Evolutionary conservation across 30 jellyfish, hydroid and myxozoan genomes (phyloP).

Genomic region (Turritopsis rubra): DNA sequence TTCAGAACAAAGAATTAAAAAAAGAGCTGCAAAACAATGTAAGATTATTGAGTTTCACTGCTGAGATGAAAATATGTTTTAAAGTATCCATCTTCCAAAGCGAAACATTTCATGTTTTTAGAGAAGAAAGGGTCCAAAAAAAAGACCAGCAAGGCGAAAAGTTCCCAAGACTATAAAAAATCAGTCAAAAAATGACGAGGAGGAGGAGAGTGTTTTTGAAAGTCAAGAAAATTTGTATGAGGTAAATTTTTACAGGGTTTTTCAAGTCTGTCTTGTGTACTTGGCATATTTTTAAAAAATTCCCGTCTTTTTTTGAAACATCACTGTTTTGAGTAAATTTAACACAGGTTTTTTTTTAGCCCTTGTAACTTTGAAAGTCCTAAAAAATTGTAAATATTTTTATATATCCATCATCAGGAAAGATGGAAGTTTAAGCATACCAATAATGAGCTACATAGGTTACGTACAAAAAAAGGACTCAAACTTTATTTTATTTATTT

Average conservation of each 20-base stretch:
- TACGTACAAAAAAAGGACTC: too few species aligned
- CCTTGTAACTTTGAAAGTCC: too few species aligned
- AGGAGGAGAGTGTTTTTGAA: slow-evolving; percentile 53
- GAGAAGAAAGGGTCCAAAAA: slow-evolving; percentile 30
- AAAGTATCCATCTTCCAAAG: background rate
- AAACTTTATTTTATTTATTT: background rate
- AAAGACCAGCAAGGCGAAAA: slow-evolving; percentile 62
- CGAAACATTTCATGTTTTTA: background rate
- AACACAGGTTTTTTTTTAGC: too few species aligned
- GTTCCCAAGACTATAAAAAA: slow-evolving; percentile 50
- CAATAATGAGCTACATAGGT: too few species aligned
- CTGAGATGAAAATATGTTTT: background rate
- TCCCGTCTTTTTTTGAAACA: too few species aligned
- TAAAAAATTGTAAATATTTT: too few species aligned
- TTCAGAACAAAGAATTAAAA: background rate
- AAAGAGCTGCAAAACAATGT: background rate
- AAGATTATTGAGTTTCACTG: background rate
- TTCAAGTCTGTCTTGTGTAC: background rate
- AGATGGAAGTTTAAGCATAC: too few species aligned
- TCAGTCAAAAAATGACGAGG: slow-evolving; percentile 35
- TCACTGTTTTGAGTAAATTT: too few species aligned
- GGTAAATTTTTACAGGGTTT: slow-evolving; percentile 37
- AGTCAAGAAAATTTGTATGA: slow-evolving; percentile 51
- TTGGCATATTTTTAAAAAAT: background rate
- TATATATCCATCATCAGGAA: too few species aligned